Evolutionary conservation across 2,888 invertebrate species (phyloP), one percentile per base, ranked within the genome.

Genomic region (Macropis europaea): DNA sequence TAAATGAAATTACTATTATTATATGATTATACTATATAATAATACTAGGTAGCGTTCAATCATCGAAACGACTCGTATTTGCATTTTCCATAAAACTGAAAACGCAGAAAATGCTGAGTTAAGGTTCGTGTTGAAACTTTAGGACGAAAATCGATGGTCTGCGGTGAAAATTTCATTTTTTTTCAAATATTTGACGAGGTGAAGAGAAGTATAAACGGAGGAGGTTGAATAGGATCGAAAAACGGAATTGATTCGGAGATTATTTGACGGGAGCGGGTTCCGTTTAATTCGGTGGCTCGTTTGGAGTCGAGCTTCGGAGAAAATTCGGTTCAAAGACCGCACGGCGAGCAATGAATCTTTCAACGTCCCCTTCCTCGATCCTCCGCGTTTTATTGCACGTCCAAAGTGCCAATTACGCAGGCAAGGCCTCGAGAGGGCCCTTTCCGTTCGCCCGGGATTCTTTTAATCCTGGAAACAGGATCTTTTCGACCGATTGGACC

Each of bases 361-460:
- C 76, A 70, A 59, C 66, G 63, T 6, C 32, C 34, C 42, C 28
- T 28, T 6, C 2, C 17, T 30, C 56, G 40, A 61, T 30, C 53
- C 50, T 47, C 52, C 43, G 48, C 59, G 62, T 76, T 79, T 79
- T 79, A 79, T 76, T 76, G 72, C 76, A 48, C 63, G 57, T 74
- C 64, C 74, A 62, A 76, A 79, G 76, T 79, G 76, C 76, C 79
- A 79, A 79, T 79, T 79, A 79, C 79, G 74, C 61, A 50, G 73
- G 48, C 66, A 32, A 53, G 64, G 52, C 48, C 56, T 60, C 56
- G 59, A 50, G 53, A 59, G 72, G 57, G 63, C 57, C 69, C 50
- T 64, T 59, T 48, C 30, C 24, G 30, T 56, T 66, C 36, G 57
- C 17, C 59, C 26, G 40, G 57, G 56, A 59, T 67, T 70, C 73